These are phyloP conservation scores for Cyphomyrus discorhynchus DNA, from an alignment of 2,113 vertebrate species.

Conservation along the genomic window DNA sequence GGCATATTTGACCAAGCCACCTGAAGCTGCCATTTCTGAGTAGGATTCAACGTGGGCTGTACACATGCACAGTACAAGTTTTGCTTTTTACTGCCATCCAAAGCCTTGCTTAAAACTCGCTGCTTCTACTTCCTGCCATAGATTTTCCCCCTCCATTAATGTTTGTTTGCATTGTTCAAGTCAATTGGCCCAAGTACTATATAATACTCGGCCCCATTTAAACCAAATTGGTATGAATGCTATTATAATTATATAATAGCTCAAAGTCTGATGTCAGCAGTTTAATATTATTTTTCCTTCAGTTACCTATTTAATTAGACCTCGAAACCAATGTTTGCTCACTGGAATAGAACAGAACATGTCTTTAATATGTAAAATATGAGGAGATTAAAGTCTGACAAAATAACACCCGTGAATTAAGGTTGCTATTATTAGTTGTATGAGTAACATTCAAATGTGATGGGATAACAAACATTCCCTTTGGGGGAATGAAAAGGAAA, in stretches of 20 bases:
- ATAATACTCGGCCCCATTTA: background rate
- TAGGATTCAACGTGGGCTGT: background rate
- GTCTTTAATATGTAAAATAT: background rate
- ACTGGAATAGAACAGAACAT: background rate
- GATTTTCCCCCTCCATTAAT: background rate
- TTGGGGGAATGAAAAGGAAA: background rate
- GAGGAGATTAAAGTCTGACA: background rate
- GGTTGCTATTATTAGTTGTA: background rate
- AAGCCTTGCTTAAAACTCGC: background rate
- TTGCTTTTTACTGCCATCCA: background rate
- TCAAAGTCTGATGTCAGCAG: background rate
- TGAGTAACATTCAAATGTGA: background rate
- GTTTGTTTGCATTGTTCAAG: background rate
- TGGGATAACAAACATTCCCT: background rate
- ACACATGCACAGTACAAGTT: background rate
- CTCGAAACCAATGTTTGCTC: background rate
- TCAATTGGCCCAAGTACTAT: background rate
- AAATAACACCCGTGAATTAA: background rate
- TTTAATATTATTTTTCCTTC: background rate
- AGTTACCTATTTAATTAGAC: background rate
- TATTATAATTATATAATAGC: background rate
- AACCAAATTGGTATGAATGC: background rate
- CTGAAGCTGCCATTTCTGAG: background rate
- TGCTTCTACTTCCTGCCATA: background rate
- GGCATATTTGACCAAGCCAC: background rate